These are phyloP conservation scores for Nowickia ferox DNA, from an alignment of 2,888 invertebrate species.

Conservation along the genomic window DNA sequence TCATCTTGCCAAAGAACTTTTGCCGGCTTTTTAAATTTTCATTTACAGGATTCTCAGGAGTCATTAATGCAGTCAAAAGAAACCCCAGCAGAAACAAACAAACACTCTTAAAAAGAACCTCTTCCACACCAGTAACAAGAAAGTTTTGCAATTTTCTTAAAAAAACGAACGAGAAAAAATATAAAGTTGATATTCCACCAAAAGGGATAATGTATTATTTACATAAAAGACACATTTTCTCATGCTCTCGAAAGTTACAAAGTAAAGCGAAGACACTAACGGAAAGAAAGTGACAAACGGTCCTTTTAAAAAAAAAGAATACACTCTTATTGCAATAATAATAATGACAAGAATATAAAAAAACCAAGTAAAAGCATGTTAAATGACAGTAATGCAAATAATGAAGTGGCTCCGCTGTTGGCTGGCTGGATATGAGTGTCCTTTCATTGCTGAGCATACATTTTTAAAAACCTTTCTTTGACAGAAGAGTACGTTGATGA, in stretches of 20 bases:
- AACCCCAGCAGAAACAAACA: slow-evolving; percentile 29
- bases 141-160: slow-evolving; percentile 19
- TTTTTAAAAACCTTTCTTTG: neutral
- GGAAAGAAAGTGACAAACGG: neutral
- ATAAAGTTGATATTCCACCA: slow-evolving; percentile 34
- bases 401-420: slow-evolving; percentile 44
- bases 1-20: slow-evolving; percentile 33
- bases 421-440: slow-evolving; percentile 15
- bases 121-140: slow-evolving; percentile 29
- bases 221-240: neutral
- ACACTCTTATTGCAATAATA: neutral
- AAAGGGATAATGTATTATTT: slow-evolving; percentile 56
- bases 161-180: slow-evolving; percentile 4
- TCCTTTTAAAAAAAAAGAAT: neutral
- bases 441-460: slow-evolving; percentile 46
- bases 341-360: neutral
- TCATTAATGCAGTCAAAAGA: slow-evolving; percentile 55
- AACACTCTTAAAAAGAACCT: slow-evolving; percentile 24
- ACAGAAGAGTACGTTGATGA: slow-evolving; percentile 5
- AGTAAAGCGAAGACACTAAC: neutral
- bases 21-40: slow-evolving; percentile 34
- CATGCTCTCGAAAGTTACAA: neutral
- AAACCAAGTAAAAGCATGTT: slow-evolving; percentile 5
- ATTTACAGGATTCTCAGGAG: slow-evolving; percentile 56
- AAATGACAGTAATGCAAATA: slow-evolving; percentile 68